These are phyloP conservation scores for Leuctra nigra DNA, from an alignment of 2,888 invertebrate genomes.

Conservation along the genomic window DNA sequence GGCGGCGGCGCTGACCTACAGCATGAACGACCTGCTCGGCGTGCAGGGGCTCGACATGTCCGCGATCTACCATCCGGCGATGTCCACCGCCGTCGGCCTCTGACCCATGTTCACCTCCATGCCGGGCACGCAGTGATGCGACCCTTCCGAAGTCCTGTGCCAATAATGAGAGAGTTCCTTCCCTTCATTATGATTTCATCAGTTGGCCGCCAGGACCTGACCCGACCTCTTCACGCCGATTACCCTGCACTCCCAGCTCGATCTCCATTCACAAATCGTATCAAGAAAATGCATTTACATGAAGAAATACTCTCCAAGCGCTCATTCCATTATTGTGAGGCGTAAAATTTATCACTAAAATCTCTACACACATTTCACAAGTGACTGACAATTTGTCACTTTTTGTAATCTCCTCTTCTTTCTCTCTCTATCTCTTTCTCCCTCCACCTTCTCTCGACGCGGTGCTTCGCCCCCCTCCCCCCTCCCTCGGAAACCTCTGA, in stretches of 20 bases:
- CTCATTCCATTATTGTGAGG: not conserved
- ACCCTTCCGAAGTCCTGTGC: not conserved
- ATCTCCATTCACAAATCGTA: too few species aligned
- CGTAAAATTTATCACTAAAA: not conserved
- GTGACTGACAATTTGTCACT: too few species aligned
- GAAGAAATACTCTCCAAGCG: not conserved
- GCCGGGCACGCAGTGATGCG: constrained; percentile 23
- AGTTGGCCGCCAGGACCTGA: too few species aligned
- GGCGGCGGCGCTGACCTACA: constrained; percentile 56
- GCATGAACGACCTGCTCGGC: constrained; percentile 64
- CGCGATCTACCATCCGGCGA: constrained; percentile 64
- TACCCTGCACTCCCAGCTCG: too few species aligned
- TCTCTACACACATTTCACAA: too few species aligned
- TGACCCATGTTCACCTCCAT: constrained; percentile 44
- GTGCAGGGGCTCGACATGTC: constrained; percentile 59
- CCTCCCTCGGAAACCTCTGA: constrained; percentile 4
- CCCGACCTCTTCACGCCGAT: too few species aligned
- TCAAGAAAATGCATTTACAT: not conserved
- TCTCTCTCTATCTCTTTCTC: not conserved
- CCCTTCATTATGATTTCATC: too few species aligned
- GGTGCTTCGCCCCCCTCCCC: constrained; percentile 6
- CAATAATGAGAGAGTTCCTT: not conserved
- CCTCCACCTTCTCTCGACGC: not conserved
- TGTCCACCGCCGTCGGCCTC: constrained; percentile 61
- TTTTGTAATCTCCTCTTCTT: not conserved